Conservation (phyloP, 2,113 vertebrate genomes). For the Apteryx mantelli region DNA sequence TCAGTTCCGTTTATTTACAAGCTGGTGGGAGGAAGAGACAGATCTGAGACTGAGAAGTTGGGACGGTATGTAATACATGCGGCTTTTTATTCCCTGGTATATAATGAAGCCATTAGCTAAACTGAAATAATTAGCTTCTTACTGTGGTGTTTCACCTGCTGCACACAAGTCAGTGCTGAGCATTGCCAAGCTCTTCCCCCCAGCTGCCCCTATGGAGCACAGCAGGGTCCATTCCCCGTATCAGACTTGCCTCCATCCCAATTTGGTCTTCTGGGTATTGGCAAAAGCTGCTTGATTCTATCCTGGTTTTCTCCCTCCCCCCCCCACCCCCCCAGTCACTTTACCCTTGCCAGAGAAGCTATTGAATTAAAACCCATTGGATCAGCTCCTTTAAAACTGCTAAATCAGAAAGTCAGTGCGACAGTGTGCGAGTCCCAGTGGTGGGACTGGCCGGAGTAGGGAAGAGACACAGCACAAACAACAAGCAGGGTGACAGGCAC, state of each 20-base stretch:
- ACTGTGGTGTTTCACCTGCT: neutral
- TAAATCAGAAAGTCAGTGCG: neutral
- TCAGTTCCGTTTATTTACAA: neutral
- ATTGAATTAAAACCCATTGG: fast-evolving
- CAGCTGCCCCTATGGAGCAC: neutral
- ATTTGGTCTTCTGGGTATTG: neutral
- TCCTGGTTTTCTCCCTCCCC: neutral
- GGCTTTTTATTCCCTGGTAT: neutral
- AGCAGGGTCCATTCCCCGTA: neutral
- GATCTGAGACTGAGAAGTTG: fast-evolving
- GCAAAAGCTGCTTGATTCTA: neutral
- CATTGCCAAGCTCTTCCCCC: neutral
- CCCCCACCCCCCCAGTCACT: neutral
- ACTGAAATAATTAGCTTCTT: neutral
- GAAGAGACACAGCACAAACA: neutral
- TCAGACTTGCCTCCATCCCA: neutral
- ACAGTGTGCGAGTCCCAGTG: fast-evolving
- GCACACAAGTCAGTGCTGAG: neutral
- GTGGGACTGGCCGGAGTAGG: neutral
- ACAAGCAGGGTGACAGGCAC: neutral
- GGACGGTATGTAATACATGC: neutral
- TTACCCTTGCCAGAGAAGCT: neutral
- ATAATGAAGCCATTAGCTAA: neutral
- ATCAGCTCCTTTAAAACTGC: neutral
- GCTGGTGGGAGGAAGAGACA: neutral